These are phyloP conservation scores for Neoscelio sp. DNA, from an alignment of 2,888 invertebrate genomes.

Conservation along the genomic window DNA sequence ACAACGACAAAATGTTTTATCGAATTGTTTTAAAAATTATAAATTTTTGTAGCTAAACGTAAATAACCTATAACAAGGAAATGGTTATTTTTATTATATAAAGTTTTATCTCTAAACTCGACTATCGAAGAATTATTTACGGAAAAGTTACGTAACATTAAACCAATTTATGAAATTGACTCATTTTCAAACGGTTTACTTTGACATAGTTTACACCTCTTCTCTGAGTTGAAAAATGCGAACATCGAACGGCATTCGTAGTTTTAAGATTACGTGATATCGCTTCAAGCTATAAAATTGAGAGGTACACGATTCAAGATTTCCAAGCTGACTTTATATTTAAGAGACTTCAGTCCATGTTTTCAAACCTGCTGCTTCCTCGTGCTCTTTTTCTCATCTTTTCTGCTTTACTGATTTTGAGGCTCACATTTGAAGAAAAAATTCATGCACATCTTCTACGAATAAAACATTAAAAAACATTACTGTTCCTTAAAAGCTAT, in stretches of 20 bases:
- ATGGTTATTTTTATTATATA: too few species aligned
- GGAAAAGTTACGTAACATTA: neutral
- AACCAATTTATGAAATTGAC: conserved; percentile 22
- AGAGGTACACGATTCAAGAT: conserved; percentile 17
- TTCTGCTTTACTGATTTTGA: conserved; percentile 8
- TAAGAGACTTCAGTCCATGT: conserved; percentile 22
- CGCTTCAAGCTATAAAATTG: conserved; percentile 30
- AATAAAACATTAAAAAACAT: too few species aligned
- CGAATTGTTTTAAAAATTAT: too few species aligned
- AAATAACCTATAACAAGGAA: too few species aligned
- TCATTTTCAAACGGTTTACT: conserved; percentile 20
- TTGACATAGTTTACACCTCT: conserved; percentile 16
- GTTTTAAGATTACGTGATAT: conserved; percentile 36
- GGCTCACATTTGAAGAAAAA: too few species aligned
- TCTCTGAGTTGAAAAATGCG: conserved; percentile 3
- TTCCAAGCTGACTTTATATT: conserved; percentile 12
- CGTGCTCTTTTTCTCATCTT: neutral
- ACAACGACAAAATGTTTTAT: conserved; percentile 11
- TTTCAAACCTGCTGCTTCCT: conserved; percentile 20
- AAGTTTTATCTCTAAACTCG: too few species aligned
- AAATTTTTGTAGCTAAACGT: too few species aligned
- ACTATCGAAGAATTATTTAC: too few species aligned
- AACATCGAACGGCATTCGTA: conserved; percentile 20
- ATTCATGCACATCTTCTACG: too few species aligned
- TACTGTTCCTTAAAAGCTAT: too few species aligned